Evolutionary conservation across 2,113 vertebrate species (phyloP).

Genomic region (Gallinago jamesoni): DNA sequence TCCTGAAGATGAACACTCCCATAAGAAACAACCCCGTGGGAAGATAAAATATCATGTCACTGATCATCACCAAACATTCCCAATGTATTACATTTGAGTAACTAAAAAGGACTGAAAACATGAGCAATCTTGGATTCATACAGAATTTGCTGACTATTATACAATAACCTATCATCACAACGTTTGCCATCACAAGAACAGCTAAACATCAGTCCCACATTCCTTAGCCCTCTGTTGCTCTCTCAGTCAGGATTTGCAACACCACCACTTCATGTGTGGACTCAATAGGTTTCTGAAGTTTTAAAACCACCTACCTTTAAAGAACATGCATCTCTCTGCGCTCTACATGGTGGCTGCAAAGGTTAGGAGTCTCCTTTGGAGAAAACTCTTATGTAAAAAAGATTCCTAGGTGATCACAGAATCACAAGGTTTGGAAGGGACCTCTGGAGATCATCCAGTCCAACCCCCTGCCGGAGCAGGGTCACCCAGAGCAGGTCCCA

Average conservation of each 20-base stretch:
- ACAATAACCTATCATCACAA: neutral
- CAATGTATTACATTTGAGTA: neutral
- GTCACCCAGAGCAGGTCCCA: no score
- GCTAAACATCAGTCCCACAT: rapidly evolving
- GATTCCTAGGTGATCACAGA: neutral
- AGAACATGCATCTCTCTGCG: neutral
- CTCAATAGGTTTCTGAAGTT: neutral
- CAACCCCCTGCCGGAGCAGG: no score
- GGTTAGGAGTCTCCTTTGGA: neutral
- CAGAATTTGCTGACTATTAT: neutral
- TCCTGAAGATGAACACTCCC: neutral
- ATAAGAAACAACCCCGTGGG: neutral
- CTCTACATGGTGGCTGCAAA: neutral
- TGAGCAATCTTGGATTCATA: neutral
- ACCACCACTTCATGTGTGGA: rapidly evolving
- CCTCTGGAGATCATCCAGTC: no score
- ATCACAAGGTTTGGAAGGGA: no score
- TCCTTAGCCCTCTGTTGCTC: neutral
- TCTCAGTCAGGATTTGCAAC: neutral
- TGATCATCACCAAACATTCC: neutral
- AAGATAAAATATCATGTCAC: neutral
- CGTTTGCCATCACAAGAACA: neutral
- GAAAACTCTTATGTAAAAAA: neutral
- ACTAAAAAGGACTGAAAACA: neutral
- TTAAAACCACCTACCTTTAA: neutral